Base-by-base conservation (phyloP, 2,797 vertebrate species). In the Helostoma temminkii region DNA sequence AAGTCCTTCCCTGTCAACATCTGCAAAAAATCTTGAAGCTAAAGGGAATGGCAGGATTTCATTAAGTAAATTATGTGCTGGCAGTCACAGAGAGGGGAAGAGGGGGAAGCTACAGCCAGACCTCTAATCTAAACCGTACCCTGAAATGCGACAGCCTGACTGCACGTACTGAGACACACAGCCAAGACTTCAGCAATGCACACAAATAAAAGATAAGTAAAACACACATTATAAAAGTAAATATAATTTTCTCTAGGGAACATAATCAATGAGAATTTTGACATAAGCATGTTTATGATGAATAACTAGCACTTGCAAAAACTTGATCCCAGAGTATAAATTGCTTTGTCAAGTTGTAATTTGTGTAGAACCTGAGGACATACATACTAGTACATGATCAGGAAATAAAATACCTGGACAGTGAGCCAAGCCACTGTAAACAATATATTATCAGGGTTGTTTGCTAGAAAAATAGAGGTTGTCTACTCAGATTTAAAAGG, bases 51-150 rank as follows among this genome's bases (percentile, higher is more conserved):
- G 95, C 96, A 96, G 96, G 96, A 96, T 97, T 98, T 97, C 95
- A 97, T 98, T 97, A 98, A 95, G 95, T 95, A 96, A 98, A 97
- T 97, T 95, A 96, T 95, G 95, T 96, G 95, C 95, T 97, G 96
- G 96, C 96, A 96, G 93, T 95, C 93, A 93, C 93, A 95, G 95
- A 95, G 94, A 96, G 93, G 94, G 94, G 94, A 95, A 94, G 94
- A 94, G 82, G 93, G 94, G 93, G 95, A 94, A 95, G 95, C 95
- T 95, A 92, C 91, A 96, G 95, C 93, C 94, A 95, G 95, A 90
- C 93, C 94, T 95, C 94, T 97, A 97, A 98, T 98, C 95, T 96
- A 96, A 98, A 96, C 95, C 96, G 95, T 95, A 96, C 95, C 95
- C 95, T 96, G 95, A 94, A 96, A 95, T 89, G 94, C 92, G 94